Evolutionary conservation across 2,797 vertebrate genomes (phyloP).

Genomic region (Sebastes kiyomatsui): DNA sequence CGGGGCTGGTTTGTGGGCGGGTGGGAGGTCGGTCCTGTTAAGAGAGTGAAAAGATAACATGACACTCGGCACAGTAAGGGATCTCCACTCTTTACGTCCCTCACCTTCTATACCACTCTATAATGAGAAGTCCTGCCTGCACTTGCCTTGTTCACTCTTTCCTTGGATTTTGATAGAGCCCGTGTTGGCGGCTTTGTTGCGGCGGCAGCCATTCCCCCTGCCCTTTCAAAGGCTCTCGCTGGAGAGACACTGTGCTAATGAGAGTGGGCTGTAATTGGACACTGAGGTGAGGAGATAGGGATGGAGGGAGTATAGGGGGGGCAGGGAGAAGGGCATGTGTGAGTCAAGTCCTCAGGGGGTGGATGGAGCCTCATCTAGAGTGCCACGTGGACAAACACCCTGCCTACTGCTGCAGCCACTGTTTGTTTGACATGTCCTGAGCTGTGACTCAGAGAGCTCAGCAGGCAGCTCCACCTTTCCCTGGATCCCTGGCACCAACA

Average conservation of each 20-base stretch:
- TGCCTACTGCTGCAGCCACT: conserved; percentile 33
- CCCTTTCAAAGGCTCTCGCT: conserved; percentile 82
- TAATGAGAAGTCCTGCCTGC: conserved; percentile 82
- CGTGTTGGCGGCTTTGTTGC: conserved; percentile 78
- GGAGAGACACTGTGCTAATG: conserved; percentile 82
- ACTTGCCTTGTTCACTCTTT: conserved; percentile 82
- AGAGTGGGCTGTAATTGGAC: conserved; percentile 81
- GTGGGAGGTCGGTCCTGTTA: conserved; percentile 88
- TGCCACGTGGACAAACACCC: conserved; percentile 50
- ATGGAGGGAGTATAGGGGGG: conserved; percentile 66
- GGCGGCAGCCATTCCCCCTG: conserved; percentile 75
- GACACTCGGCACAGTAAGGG: conserved; percentile 71
- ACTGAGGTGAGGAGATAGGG: conserved; percentile 77
- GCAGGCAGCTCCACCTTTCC: conserved; percentile 29
- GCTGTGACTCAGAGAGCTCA: conserved; percentile 47
- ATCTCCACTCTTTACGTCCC: conserved; percentile 55
- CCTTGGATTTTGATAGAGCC: conserved; percentile 81
- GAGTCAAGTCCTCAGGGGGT: conserved; percentile 74
- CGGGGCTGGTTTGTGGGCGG: conserved; percentile 88
- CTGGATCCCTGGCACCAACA: conserved; percentile 26
- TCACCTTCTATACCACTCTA: conserved; percentile 75
- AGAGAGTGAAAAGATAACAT: conserved; percentile 76
- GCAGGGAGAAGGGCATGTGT: conserved; percentile 72
- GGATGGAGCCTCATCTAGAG: conserved; percentile 56
- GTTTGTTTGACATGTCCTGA: conserved; percentile 53